Evolutionary conservation across 2,113 vertebrate genomes (phyloP).

Genomic region (Chrysemys picta): DNA sequence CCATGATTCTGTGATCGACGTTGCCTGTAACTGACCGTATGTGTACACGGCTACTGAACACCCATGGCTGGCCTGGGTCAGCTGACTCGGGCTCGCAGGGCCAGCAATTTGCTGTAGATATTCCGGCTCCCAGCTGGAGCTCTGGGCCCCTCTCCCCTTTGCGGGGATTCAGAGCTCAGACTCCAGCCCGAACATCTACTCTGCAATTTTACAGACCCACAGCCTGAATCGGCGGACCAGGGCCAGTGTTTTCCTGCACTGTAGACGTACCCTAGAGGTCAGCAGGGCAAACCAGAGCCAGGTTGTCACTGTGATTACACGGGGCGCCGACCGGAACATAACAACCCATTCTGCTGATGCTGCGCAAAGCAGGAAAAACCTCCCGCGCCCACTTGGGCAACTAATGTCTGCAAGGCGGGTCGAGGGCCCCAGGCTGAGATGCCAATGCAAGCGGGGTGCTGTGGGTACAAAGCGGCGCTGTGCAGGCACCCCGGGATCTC

Average conservation of each 20-base stretch:
- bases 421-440: background rate
- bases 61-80: too few species aligned
- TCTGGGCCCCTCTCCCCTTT: too few species aligned
- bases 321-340: background rate
- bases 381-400: background rate
- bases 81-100: background rate
- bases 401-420: background rate
- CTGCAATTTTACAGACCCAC: background rate
- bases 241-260: background rate
- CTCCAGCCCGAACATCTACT: background rate
- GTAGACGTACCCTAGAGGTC: background rate
- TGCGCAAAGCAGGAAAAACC: background rate
- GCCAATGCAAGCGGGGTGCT: background rate
- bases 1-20: background rate
- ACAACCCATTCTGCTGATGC: background rate
- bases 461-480: background rate
- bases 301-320: background rate
- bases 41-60: background rate
- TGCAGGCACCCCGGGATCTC: background rate
- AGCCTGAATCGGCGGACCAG: background rate
- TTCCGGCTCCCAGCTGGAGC: background rate
- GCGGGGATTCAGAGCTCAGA: too few species aligned
- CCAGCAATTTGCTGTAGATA: background rate
- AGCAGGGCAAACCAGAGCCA: background rate
- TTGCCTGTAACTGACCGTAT: background rate